Percentiles rank a stretch among this genome's conserved stretches.
These are phyloP conservation scores for Alloplasta piceator DNA, from an alignment of 2,888 invertebrate species.

Conservation along the genomic window DNA sequence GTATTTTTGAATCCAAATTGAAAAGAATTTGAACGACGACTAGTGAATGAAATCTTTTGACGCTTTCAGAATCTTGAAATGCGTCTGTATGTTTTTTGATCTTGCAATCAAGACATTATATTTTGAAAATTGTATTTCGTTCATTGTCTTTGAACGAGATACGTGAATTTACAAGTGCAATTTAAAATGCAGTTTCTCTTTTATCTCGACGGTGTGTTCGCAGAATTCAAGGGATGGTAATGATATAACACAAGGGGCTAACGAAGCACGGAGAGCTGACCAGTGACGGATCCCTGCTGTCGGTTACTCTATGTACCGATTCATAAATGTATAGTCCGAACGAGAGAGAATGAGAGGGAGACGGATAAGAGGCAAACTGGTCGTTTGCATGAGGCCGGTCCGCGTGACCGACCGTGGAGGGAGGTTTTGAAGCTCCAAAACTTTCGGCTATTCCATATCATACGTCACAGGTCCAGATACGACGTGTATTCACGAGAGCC, in stretches of 20 bases:
- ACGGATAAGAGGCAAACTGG: constrained; percentile 33
- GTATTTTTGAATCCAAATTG: no score
- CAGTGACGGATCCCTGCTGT: constrained; percentile 6
- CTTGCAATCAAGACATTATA: no score
- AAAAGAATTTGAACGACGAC: no score
- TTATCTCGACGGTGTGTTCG: background rate
- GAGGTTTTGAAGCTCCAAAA: constrained; percentile 49
- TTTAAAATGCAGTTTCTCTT: no score
- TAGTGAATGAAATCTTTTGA: no score
- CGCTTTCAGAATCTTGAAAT: no score
- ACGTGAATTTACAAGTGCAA: no score
- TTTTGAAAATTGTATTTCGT: no score
- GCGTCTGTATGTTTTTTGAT: no score
- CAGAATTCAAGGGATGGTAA: constrained; percentile 37
- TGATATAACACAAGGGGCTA: constrained; percentile 45
- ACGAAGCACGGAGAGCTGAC: constrained; percentile 44
- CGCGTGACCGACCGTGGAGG: constrained; percentile 24
- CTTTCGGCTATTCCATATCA: constrained; percentile 50
- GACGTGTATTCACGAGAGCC: constrained; percentile 39
- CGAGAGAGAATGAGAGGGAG: constrained; percentile 6
- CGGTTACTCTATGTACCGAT: constrained; percentile 23
- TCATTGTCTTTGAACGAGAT: no score
- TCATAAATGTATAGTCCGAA: constrained; percentile 20
- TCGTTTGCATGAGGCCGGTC: constrained; percentile 40
- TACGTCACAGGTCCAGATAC: constrained; percentile 48